Evolutionary conservation across 1,140 invertebrate genomes (phyloP), one percentile per base, ranked within the genome.

Genomic region (Bathynomus jamesi): DNA sequence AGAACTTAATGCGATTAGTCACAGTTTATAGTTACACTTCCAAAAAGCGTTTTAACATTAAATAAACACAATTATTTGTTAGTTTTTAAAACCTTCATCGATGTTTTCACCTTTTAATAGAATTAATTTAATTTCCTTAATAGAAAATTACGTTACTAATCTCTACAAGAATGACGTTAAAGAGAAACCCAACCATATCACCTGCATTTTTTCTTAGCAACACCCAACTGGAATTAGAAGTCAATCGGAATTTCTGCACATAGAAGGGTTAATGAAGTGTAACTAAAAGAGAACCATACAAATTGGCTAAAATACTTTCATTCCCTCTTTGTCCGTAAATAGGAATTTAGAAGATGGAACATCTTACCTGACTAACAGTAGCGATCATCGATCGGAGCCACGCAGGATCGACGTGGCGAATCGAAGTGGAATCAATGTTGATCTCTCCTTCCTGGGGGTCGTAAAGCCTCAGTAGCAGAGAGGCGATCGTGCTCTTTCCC

Each of bases 401-500:
- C 21, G 80, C 71, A 13, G 85, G 77, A 78, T 86, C 86, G 0
- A 86, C 69, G 8, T 80, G 76, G 61, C 78, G 78, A 10, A 86
- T 78, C 53, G 84, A 75, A 0, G 72, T 70, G 3, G 82, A 84
- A 79, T 86, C 85, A 28, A 87, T 73, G 13, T 32, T 69, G 30
- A 79, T 61, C 40, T 73, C 29, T 28, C 79, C 81, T 30, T 69
- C 61, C 8, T 69, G 32, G n/a, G 83, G 82, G 78, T 86, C 85
- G 79, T 87, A 86, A 72, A 86, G 84, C 27, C 86, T 77, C 71
- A 86, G 82, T 13, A 87, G 70, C 4, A 87, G 80, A 80, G 77
- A 67, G 79, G 79, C 79, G 79, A 86, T 53, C 80, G 87, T 87
- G 66, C 83, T 85, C 78, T 87, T 88, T 8, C 87, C 87, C 80